These are phyloP conservation scores for Zygothrica quintamaculata DNA, from an alignment of 2,888 invertebrate genomes.

Conservation along the genomic window DNA sequence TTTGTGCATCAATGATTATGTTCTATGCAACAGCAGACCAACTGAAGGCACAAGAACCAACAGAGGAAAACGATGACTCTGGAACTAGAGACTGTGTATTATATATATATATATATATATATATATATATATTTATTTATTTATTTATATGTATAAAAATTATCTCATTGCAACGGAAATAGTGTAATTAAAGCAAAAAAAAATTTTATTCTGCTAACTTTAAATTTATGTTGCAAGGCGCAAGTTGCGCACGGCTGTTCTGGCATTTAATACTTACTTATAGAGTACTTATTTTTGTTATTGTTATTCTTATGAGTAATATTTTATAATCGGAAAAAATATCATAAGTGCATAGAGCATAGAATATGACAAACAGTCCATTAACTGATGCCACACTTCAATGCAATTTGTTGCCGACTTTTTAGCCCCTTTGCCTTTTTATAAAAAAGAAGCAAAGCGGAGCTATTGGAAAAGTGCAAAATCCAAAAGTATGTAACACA, in stretches of 20 bases:
- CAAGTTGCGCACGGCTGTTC: slow-evolving; percentile 33
- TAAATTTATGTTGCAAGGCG: slow-evolving; percentile 58
- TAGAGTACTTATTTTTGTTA: slow-evolving; percentile 16
- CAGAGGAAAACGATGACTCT: too few species aligned
- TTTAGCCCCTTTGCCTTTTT: too few species aligned
- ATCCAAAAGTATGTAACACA: too few species aligned
- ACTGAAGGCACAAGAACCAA: too few species aligned
- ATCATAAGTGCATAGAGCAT: slow-evolving; percentile 55
- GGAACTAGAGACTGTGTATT: too few species aligned
- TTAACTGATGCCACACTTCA: slow-evolving; percentile 39
- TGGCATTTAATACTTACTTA: slow-evolving; percentile 9
- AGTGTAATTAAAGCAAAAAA: slow-evolving; percentile 80
- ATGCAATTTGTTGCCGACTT: too few species aligned
- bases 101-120: too few species aligned
- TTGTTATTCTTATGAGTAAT: slow-evolving; percentile 54
- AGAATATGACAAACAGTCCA: slow-evolving; percentile 9
- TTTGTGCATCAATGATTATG: slow-evolving; percentile 38
- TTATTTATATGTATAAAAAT: slow-evolving; percentile 53
- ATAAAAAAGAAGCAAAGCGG: too few species aligned
- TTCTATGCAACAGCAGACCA: too few species aligned
- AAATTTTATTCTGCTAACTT: too few species aligned
- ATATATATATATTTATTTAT: too few species aligned
- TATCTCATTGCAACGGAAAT: slow-evolving; percentile 82
- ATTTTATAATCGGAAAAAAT: slow-evolving; percentile 47
- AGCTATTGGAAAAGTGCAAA: too few species aligned